Base-by-base conservation (phyloP, 2,113 vertebrate species). In the Gallinago media region DNA sequence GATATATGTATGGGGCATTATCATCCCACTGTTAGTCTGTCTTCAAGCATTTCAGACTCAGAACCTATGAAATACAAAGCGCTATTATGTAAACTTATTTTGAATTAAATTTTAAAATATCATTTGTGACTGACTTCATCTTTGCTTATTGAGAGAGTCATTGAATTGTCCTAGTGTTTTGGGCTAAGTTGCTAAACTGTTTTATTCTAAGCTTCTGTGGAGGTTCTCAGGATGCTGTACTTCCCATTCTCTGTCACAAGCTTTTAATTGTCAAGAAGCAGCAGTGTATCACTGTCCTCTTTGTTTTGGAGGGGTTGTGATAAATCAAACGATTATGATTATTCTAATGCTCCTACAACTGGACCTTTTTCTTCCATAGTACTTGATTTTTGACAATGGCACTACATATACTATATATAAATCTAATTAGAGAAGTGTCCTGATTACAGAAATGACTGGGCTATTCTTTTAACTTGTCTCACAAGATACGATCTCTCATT, bases 381-480 rank as follows among this genome's bases (percentile, higher is more conserved):
- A 61, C 27, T 59, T 85, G 17, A 46, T 70, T 21, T n/a, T 81
- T 92, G 70, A 55, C 61, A 85, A 21, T 58, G 40, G 29, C 40
- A 58, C 23, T 52, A 15, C 21, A 5, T 65, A 74, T 25, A 44
- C 4, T 54, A 16, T 62, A 36, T 66, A 66, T 66, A 87, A 81
- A 40, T 15, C 44, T 65, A 58, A 52, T 63, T 55, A 71, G 46
- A 72, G n/a, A 50, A 61, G 54, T 54, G 25, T 38, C 38, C 42
- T 70, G 88, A 36, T 73, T 74, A 38, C 29, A 59, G 46, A 76
- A 92, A 56, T 61, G 29, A 34, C 44, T 42, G 38, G 19, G 32
- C 70, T 90, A 6, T 76, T 81, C 50, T 88, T 81, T 66, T 56
- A 54, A 73, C 42, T 88, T 55, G 11, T 72, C 34, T 92, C 54